These are phyloP conservation scores for Druon quercuslanigerum DNA, from an alignment of 1,140 invertebrate species.

Conservation along the genomic window DNA sequence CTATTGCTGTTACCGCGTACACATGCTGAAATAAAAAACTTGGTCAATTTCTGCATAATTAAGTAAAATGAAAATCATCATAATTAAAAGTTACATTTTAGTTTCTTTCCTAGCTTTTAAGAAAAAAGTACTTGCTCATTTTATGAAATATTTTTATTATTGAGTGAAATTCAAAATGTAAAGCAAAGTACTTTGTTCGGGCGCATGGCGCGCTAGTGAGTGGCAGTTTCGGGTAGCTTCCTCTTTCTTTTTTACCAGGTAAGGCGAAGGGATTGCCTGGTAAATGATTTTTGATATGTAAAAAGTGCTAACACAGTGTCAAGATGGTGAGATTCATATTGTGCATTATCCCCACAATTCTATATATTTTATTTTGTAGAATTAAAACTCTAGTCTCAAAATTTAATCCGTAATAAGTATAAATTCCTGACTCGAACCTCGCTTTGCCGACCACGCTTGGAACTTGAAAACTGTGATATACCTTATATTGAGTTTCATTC, in stretches of 20 bases:
- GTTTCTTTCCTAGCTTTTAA: too few species aligned
- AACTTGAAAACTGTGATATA: background rate
- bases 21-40: too few species aligned
- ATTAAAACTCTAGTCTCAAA: background rate
- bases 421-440: background rate
- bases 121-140: too few species aligned
- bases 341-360: background rate
- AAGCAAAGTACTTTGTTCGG: too few species aligned
- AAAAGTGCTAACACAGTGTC: conserved; percentile 50
- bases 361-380: background rate
- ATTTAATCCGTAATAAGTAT: background rate
- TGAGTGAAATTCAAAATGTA: too few species aligned
- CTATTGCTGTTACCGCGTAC: too few species aligned
- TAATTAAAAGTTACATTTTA: too few species aligned
- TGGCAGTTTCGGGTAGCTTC: conserved; percentile 51
- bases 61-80: too few species aligned
- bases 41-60: too few species aligned
- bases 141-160: too few species aligned
- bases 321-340: conserved; percentile 62
- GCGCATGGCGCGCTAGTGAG: background rate
- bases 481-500: too few species aligned
- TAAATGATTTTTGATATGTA: conserved; percentile 53
- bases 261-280: conserved; percentile 49
- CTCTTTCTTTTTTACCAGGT: conserved; percentile 59
- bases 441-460: conserved; percentile 47